Conservation (phyloP, 2,888 invertebrate species). For the Amphimallon solstitiale region DNA sequence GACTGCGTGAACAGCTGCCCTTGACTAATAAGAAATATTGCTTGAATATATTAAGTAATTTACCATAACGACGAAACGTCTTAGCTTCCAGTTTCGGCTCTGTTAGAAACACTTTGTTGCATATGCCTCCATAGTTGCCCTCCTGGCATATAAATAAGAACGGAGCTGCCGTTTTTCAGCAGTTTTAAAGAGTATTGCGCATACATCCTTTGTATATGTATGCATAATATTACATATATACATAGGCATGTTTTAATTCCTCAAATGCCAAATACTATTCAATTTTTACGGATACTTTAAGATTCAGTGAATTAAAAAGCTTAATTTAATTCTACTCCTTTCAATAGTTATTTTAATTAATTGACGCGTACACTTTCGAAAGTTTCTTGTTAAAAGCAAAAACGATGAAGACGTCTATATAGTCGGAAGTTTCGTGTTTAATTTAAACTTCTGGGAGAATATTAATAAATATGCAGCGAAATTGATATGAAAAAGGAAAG, state of each 20-base stretch:
- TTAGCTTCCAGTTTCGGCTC: constrained; percentile 14
- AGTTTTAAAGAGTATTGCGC: neutral
- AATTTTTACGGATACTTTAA: neutral
- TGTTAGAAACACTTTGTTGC: constrained; percentile 15
- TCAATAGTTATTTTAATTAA: constrained; percentile 13
- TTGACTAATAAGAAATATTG: constrained; percentile 63
- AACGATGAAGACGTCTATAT: constrained; percentile 35
- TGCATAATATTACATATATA: neutral
- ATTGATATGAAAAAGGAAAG: neutral
- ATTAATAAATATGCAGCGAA: constrained; percentile 8
- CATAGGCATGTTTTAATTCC: no score
- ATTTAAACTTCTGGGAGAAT: constrained; percentile 19
- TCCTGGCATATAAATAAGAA: constrained; percentile 15
- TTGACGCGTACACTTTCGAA: constrained; percentile 3
- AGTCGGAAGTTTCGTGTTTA: constrained; percentile 8
- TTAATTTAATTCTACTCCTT: neutral
- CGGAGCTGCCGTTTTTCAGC: neutral
- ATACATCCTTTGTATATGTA: neutral
- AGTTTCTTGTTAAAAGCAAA: constrained; percentile 2
- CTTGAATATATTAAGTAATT: constrained; percentile 60
- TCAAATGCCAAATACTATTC: neutral
- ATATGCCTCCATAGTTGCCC: constrained; percentile 4
- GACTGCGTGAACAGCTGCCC: constrained; percentile 56
- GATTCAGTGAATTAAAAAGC: neutral
- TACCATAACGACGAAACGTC: constrained; percentile 37